phyloP scores from a whole-genome alignment of 2,888 invertebrate species.

The Agrochola macilenta region DNA sequence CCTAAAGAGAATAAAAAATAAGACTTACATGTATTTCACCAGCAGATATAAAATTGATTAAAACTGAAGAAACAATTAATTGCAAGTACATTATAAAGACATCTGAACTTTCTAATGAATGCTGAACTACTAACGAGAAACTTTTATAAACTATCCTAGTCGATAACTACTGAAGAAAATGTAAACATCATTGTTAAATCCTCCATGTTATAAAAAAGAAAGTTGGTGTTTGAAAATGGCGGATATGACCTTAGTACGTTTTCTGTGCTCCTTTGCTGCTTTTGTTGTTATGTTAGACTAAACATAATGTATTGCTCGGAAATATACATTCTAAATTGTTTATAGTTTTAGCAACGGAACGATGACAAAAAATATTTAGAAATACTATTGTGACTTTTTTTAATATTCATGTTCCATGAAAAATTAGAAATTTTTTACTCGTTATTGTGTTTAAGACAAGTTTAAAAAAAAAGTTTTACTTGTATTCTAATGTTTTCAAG shows the following conservation, averaged over 20 bases:
- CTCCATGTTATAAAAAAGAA: conserved; percentile 59
- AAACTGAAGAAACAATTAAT: conserved; percentile 49
- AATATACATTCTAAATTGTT: conserved; percentile 31
- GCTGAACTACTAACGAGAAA: conserved; percentile 42
- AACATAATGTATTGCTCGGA: conserved; percentile 41
- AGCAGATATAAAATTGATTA: conserved; percentile 48
- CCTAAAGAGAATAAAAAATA: not conserved
- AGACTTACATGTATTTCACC: conserved; percentile 50
- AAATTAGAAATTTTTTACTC: not conserved
- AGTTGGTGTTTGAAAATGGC: conserved; percentile 31
- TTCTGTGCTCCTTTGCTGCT: conserved; percentile 24
- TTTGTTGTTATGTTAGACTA: conserved; percentile 52
- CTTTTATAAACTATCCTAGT: conserved; percentile 73
- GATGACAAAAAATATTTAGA: not conserved
- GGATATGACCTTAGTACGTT: conserved; percentile 49
- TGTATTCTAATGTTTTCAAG: not conserved
- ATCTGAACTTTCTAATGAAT: conserved; percentile 52
- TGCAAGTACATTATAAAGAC: conserved; percentile 59
- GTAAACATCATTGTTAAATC: conserved; percentile 77
- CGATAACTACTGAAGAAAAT: conserved; percentile 56
- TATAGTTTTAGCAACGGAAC: not conserved
- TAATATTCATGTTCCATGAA: too few species aligned
- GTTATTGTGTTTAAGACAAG: not conserved
- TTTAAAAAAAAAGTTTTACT: not conserved
- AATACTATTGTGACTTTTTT: too few species aligned